Conservation (phyloP, 1,140 invertebrate genomes). For the Calliopsis andreniformis region DNA sequence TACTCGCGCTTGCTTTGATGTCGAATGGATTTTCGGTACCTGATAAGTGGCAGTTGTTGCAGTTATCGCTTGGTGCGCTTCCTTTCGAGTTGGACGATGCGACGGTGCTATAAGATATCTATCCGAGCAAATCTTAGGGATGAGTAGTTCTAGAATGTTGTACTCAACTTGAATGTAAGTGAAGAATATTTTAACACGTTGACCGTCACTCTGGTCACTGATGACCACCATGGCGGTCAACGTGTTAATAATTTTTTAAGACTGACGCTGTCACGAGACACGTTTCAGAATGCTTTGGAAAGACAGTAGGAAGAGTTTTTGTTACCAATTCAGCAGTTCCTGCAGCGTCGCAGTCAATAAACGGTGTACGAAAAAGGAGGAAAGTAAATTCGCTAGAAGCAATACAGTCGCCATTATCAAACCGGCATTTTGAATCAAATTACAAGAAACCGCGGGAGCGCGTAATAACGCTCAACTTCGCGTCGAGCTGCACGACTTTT, state of each 20-base stretch:
- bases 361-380: neutral
- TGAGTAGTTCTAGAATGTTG: too few relatives aligned
- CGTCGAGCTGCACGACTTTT: conserved; percentile 60
- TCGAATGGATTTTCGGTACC: neutral
- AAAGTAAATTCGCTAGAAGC: neutral
- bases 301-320: too few relatives aligned
- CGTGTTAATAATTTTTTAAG: too few relatives aligned
- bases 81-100: neutral
- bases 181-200: neutral
- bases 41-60: neutral
- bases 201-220: too few relatives aligned
- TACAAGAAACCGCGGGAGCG: conserved; percentile 58
- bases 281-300: too few relatives aligned
- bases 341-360: neutral
- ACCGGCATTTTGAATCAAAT: conserved; percentile 66
- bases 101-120: too few relatives aligned
- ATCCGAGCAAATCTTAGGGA: too few relatives aligned
- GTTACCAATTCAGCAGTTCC: too few relatives aligned
- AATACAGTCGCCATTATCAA: conserved; percentile 30
- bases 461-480: conserved; percentile 55
- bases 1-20: conserved; percentile 2
- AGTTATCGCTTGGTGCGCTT: neutral
- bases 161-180: too few relatives aligned
- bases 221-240: too few relatives aligned
- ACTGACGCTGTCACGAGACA: too few relatives aligned